Evolutionary conservation across 35 echinoderm and acorn worm genomes (phyloP), one percentile per base, ranked within the genome.

Genomic region (Patiria miniata): DNA sequence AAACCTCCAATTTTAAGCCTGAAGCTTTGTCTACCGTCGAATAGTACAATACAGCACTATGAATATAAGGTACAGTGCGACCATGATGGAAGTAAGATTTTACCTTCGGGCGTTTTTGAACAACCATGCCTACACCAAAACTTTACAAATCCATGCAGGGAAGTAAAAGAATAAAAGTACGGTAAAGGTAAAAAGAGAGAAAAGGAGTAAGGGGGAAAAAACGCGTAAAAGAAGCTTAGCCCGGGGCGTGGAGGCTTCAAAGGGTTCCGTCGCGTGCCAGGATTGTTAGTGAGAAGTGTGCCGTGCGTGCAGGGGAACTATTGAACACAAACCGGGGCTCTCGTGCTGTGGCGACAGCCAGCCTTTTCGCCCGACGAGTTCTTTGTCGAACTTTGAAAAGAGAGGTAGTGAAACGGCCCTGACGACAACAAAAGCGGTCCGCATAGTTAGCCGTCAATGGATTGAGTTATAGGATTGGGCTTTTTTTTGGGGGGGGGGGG

Each of bases 321-420:
- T 73, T 73, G 26, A 73, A 36, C 34, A 32, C 21, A 32, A 0
- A 12, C 23, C 6, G 14, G n/a, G 9, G 65, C 65, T 73, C 29
- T 12, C 26, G 65, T 47, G 42, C 26, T 30, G 5, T 73, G 65
- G 65, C 65, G 65, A 73, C 65, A 73, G 65, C 65, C 65, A 73
- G 65, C 65, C 65, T 73, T 73, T 73, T 73, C 65, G 65, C 65
- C 34, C 26, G 8, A 15, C 34, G 65, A 30, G 10, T 30, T 23
- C 34, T 73, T 73, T 73, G 65, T 73, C 65, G 65, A 36, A 26
- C 26, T 73, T 73, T 73, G 65, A 32, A 73, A 73, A 73, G 65
- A 73, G 65, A 34, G 65, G 65, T 34, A 73, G 19, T 26, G 34
- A 73, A 73, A 73, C 65, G 65, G 34, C 65, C 65, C 65, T 32